Percentiles rank a stretch among this genome's conserved stretches.
These are phyloP conservation scores for Gymnocypris eckloni DNA, from an alignment of 2,797 vertebrate genomes.

Conservation along the genomic window DNA sequence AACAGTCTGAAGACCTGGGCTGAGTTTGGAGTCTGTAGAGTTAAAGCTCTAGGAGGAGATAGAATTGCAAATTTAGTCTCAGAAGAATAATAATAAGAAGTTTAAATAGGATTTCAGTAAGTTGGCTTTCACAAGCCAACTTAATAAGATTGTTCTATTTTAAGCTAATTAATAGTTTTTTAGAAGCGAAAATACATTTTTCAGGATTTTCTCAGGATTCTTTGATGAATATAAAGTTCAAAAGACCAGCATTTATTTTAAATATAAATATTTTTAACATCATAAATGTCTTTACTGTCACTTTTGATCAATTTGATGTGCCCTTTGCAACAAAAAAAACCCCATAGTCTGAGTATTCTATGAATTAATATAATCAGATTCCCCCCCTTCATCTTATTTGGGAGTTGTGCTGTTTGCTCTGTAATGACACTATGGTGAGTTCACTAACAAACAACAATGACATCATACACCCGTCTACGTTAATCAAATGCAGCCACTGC, in stretches of 20 bases:
- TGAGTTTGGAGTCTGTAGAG: too few species aligned
- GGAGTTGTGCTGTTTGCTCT: background rate
- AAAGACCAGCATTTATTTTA: background rate
- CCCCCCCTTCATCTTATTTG: background rate
- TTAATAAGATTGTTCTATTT: background rate
- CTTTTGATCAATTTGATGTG: too few species aligned
- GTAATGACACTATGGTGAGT: background rate
- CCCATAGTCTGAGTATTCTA: background rate
- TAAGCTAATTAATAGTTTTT: background rate
- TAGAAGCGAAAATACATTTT: background rate
- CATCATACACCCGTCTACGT: slow-evolving; percentile 9
- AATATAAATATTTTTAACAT: background rate
- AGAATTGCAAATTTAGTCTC: too few species aligned
- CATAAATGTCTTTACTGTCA: background rate
- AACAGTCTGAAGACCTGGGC: too few species aligned
- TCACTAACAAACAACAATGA: slow-evolving; percentile 11
- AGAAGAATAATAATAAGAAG: too few species aligned
- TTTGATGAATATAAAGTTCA: background rate
- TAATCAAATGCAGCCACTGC: slow-evolving; percentile 23
- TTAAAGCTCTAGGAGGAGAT: too few species aligned
- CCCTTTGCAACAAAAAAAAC: background rate
- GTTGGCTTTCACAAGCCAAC: too few species aligned
- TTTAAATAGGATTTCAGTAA: too few species aligned
- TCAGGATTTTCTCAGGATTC: background rate
- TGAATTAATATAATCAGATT: background rate